Conservation (phyloP, 2,888 invertebrate species). For the Scaptomyza polygonia region DNA sequence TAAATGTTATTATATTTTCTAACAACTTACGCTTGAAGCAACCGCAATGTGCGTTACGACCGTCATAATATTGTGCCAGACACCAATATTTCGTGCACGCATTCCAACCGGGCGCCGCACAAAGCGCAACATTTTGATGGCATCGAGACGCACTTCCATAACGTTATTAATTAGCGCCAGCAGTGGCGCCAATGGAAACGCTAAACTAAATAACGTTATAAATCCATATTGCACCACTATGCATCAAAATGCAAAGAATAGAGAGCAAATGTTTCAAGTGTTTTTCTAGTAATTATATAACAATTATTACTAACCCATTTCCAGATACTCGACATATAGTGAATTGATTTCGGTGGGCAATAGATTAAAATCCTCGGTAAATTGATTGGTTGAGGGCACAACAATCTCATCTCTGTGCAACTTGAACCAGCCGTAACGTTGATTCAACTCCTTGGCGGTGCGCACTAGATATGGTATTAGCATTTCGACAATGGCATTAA, state of each 20-base stretch:
- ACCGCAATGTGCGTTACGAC: slow-evolving; percentile 90
- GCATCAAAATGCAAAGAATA: not conserved
- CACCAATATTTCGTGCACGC: slow-evolving; percentile 90
- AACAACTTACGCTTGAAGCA: slow-evolving; percentile 90
- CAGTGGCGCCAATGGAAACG: slow-evolving; percentile 93
- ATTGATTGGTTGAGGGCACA: slow-evolving; percentile 87
- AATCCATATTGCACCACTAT: slow-evolving; percentile 94
- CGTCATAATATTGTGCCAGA: slow-evolving; percentile 91
- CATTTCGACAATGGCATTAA: slow-evolving; percentile 92
- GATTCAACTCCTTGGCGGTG: slow-evolving; percentile 83
- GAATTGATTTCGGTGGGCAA: slow-evolving; percentile 87
- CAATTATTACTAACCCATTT: slow-evolving; percentile 88
- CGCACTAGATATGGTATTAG: slow-evolving; percentile 87
- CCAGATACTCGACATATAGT: slow-evolving; percentile 92
- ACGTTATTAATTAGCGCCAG: slow-evolving; percentile 93
- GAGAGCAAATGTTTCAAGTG: not conserved
- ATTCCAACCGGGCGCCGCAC: slow-evolving; percentile 90
- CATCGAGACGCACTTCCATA: slow-evolving; percentile 92
- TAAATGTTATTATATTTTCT: too few relatives aligned
- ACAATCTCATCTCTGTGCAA: slow-evolving; percentile 81
- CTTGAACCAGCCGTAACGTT: slow-evolving; percentile 85
- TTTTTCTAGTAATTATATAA: too few relatives aligned
- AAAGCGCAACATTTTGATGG: slow-evolving; percentile 91
- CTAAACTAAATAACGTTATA: slow-evolving; percentile 93
- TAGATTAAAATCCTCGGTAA: slow-evolving; percentile 90